Evolutionary conservation across 2,888 invertebrate genomes (phyloP), one percentile per base, ranked within the genome.

Genomic region (Noctua janthina): DNA sequence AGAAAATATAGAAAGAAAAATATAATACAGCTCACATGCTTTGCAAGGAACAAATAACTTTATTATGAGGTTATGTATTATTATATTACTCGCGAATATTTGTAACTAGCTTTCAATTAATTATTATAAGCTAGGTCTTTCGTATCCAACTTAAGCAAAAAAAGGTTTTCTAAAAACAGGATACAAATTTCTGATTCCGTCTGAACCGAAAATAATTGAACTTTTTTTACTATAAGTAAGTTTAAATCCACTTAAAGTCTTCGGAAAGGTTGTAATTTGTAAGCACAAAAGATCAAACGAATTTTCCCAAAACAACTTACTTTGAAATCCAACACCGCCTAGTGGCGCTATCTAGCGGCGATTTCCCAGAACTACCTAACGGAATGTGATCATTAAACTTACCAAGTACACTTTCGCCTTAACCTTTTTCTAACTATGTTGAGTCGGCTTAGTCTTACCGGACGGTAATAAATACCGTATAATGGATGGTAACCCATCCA

Each of bases 41-140:
- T 10, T 74, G 66, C 81, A 74, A 76, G 76, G 64, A 74, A 74
- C 56, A 76, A 76, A 76, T 84, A 72, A 82, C 64, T 79, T 56
- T 49, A 74, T 67, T 59, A 78, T 59, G 46, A 49, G 29, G 49
- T 74, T 67, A 62, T 84, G 39, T 62, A 64, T 69, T 56, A 59
- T 43, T 66, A 64, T 56, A 59, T 43, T 66, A 64, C n/a, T 15
- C 8, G 20, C 49, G 20, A 56, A 62, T 74, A 46, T n/a, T 29
- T 68, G 10, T 70, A 73, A 59, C 70, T 23, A 23, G 23, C 23
- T 43, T 62, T 15, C 15, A 15, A 35, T 17, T 64, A 7, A 35
- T 35, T 35, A 0, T 17, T 35, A 3, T 64, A 17, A 8, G 17
- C 35, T 35, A 64, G 29, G 8, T 64, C 17, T 17, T 64, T 3